Conservation (phyloP, 2,797 vertebrate genomes). For the Allobates femoralis region DNA sequence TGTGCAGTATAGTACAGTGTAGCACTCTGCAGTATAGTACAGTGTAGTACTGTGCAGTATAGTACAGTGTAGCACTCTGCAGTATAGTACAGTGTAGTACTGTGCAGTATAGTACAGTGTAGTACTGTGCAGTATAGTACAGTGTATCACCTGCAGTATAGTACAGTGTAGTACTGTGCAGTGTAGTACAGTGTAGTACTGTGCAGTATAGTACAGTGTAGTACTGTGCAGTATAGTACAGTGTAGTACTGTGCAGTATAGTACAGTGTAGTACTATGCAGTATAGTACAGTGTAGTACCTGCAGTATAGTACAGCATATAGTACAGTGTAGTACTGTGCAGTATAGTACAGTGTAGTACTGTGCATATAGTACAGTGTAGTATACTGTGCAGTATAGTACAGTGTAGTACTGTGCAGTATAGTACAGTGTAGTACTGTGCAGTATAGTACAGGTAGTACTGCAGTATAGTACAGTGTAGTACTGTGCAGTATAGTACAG, state of each 20-base stretch:
- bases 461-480: too few species aligned
- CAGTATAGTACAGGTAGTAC: not conserved
- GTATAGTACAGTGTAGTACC: not conserved
- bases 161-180: not conserved
- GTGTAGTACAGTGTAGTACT: not conserved
- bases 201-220: not conserved
- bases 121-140: not conserved
- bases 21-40: too few species aligned
- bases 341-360: not conserved
- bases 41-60: not conserved
- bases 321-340: not conserved
- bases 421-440: not conserved
- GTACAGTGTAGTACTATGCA: not conserved
- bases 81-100: too few species aligned
- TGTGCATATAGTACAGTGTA: too few species aligned
- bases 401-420: not conserved
- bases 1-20: not conserved
- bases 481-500: not conserved
- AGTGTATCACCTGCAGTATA: too few species aligned
- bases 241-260: not conserved
- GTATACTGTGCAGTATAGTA: not conserved
- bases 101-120: not conserved
- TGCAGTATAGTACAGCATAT: too few species aligned
- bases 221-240: not conserved
- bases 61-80: not conserved